Conservation (phyloP, 2,113 vertebrate genomes). For the Phrynosoma blainvillii region DNA sequence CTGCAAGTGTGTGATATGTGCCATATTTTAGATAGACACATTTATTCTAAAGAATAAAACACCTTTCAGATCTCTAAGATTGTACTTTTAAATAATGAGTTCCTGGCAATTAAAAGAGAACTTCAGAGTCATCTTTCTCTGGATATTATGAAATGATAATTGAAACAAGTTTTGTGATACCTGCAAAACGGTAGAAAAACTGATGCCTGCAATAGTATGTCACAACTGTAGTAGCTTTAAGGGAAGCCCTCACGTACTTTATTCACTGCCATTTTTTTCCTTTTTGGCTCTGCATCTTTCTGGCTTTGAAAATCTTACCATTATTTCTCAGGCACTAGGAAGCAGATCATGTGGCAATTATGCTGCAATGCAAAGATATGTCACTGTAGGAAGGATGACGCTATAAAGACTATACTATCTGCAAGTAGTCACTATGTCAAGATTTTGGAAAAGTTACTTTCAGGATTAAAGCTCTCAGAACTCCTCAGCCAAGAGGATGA, state of each 20-base stretch:
- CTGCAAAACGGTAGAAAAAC: background rate
- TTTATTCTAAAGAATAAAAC: background rate
- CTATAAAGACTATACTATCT: too few relatives aligned
- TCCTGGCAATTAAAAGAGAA: background rate
- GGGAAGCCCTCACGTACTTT: background rate
- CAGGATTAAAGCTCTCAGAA: too few relatives aligned
- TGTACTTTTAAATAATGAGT: background rate
- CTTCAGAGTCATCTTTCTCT: background rate
- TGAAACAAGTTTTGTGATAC: background rate
- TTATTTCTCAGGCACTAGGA: background rate
- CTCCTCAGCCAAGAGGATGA: too few relatives aligned
- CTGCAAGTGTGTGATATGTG: background rate
- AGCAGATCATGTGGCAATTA: background rate
- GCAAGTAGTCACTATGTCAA: too few relatives aligned
- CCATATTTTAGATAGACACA: background rate
- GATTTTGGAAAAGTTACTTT: too few relatives aligned
- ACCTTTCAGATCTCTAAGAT: background rate
- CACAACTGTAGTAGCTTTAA: background rate
- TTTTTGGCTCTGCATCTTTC: background rate
- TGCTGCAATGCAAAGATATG: slow-evolving; percentile 7
- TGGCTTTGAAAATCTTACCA: background rate
- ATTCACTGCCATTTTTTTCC: background rate
- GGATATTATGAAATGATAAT: background rate
- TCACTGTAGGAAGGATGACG: too few relatives aligned
- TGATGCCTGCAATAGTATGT: background rate